phyloP scores from a whole-genome alignment of 1,140 invertebrate genomes.

The Cepaea nemoralis region DNA sequence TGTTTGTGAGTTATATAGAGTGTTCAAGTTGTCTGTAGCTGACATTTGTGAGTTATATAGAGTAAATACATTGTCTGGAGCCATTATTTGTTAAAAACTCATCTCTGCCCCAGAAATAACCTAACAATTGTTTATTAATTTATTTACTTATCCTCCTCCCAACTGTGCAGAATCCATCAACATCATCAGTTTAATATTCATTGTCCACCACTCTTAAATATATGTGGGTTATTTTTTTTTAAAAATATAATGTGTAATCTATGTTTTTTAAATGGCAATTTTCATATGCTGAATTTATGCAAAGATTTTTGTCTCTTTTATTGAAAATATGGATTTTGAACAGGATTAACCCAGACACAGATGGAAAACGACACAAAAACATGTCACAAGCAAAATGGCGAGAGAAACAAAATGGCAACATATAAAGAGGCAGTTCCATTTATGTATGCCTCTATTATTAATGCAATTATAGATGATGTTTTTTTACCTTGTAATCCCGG shows the following conservation, averaged over 20 bases:
- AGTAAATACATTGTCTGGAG: too few species aligned
- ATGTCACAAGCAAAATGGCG: not conserved
- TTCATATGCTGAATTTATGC: not conserved
- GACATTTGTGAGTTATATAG: too few species aligned
- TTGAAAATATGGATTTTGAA: not conserved
- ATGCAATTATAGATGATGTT: not conserved
- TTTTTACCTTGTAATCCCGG: not conserved
- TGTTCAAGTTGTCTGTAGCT: too few species aligned
- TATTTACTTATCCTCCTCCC: too few species aligned
- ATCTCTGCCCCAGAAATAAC: too few species aligned
- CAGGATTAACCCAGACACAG: not conserved
- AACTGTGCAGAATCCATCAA: not conserved
- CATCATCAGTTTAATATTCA: not conserved
- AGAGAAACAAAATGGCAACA: not conserved
- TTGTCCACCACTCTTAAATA: not conserved
- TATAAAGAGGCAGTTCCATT: not conserved
- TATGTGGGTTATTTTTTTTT: not conserved
- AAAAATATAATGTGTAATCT: not conserved
- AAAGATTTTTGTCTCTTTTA: not conserved
- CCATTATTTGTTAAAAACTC: too few species aligned
- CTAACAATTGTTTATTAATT: too few species aligned
- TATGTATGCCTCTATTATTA: not conserved
- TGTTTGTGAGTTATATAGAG: too few species aligned
- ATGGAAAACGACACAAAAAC: not conserved
- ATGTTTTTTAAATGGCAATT: constrained; percentile 18